Evolutionary conservation across 92 coral and sea anemone species (phyloP).

Genomic region (Chrysogorgia sp.): DNA sequence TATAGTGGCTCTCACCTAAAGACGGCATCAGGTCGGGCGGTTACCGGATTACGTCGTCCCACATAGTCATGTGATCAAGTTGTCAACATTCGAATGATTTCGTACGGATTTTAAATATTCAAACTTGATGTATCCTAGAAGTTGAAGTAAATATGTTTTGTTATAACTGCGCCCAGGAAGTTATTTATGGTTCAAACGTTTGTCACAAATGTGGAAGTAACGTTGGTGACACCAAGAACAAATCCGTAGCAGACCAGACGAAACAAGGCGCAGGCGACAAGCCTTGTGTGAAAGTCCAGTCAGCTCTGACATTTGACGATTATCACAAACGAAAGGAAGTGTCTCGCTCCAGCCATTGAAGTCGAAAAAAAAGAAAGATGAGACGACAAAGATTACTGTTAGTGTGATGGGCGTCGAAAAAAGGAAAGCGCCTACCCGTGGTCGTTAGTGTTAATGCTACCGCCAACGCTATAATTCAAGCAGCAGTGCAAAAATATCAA

Average conservation of each 20-base stretch:
- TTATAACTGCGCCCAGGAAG: conserved; percentile 32
- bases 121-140: background rate
- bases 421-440: conserved; percentile 29
- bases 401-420: conserved; percentile 31
- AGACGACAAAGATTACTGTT: conserved; percentile 16
- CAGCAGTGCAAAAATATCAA: conserved; percentile 21
- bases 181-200: conserved; percentile 16
- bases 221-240: conserved; percentile 18
- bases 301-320: conserved; percentile 24
- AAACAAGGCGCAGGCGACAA: conserved; percentile 13
- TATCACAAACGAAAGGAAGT: conserved; percentile 26
- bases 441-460: conserved; percentile 26
- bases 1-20: too few relatives aligned
- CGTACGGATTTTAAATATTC: too few relatives aligned
- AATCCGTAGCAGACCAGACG: conserved; percentile 24
- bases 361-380: conserved; percentile 21
- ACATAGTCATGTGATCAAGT: too few relatives aligned
- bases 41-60: too few relatives aligned
- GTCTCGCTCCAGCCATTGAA: conserved; percentile 32
- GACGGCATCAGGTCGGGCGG: too few relatives aligned
- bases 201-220: conserved; percentile 31
- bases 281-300: conserved; percentile 15
- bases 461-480: conserved; percentile 11
- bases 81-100: too few relatives aligned
- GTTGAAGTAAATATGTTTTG: conserved; percentile 17